phyloP scores from a whole-genome alignment of 2,888 invertebrate genomes.

The Invenusta paracnida region DNA sequence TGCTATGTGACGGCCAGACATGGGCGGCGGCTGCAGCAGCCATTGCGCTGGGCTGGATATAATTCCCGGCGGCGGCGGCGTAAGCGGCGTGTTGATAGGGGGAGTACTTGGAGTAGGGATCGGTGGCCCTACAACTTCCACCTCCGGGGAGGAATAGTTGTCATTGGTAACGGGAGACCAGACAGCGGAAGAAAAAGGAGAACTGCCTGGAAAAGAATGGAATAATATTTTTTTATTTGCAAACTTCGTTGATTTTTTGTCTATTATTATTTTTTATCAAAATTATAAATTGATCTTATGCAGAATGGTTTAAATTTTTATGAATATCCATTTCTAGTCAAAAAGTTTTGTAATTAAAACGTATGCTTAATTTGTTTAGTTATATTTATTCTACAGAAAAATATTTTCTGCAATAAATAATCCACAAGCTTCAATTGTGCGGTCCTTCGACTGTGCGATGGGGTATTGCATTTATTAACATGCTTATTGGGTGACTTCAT shows the following conservation, averaged over 20 bases:
- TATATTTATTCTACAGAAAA: no score
- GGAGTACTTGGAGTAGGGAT: not conserved
- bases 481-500: no score
- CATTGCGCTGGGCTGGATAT: not conserved
- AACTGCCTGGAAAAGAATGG: constrained; percentile 6
- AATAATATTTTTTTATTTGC: not conserved
- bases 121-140: not conserved
- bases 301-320: no score
- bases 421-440: no score
- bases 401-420: no score
- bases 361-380: no score
- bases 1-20: not conserved
- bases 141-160: not conserved
- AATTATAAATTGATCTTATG: not conserved
- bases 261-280: not conserved
- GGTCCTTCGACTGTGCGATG: no score
- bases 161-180: constrained; percentile 11
- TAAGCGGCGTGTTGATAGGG: not conserved
- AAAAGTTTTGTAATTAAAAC: no score
- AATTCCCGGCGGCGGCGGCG: not conserved
- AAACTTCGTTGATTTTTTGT: not conserved
- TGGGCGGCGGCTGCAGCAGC: constrained; percentile 14
- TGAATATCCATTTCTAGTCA: no score
- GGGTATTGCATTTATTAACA: no score
- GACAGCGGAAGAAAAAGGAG: not conserved